These are phyloP conservation scores for Steatornis caripensis DNA, from an alignment of 2,113 vertebrate genomes.

Conservation along the genomic window DNA sequence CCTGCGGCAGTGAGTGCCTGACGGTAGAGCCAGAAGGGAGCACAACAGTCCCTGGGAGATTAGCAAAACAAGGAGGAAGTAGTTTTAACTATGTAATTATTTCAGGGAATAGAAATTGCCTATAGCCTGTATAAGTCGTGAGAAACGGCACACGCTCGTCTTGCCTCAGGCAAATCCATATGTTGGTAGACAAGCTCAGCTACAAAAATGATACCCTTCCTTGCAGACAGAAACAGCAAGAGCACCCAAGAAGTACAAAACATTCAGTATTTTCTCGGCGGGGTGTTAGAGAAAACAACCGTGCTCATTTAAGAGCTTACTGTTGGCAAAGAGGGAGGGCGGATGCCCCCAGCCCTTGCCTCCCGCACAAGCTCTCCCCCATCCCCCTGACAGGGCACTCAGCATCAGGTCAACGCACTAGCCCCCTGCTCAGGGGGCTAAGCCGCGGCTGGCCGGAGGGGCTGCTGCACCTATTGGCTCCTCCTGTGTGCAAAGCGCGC, in stretches of 20 bases:
- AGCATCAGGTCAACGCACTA: not conserved
- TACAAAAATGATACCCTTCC: not conserved
- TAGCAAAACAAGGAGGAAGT: not conserved
- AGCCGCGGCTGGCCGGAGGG: not conserved
- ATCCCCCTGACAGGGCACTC: not conserved
- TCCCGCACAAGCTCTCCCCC: not conserved
- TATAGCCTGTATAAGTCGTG: not conserved
- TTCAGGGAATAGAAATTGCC: not conserved
- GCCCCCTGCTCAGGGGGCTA: not conserved
- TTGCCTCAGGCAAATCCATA: constrained; percentile 24
- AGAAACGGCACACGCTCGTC: not conserved
- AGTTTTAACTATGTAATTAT: not conserved
- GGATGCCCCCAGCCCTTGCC: not conserved
- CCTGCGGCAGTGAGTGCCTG: not conserved
- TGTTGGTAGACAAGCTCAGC: not conserved
- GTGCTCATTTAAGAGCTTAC: not conserved
- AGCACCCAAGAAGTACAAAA: not conserved
- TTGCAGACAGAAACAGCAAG: not conserved
- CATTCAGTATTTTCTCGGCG: not conserved
- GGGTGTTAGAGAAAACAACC: not conserved
- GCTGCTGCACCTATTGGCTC: not conserved
- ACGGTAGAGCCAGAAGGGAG: not conserved
- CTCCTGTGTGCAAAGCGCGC: not conserved
- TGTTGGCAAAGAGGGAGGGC: not conserved
- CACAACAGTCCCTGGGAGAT: not conserved